Evolutionary conservation across 1,140 invertebrate species (phyloP).

Genomic region (Drosophila navojoa): DNA sequence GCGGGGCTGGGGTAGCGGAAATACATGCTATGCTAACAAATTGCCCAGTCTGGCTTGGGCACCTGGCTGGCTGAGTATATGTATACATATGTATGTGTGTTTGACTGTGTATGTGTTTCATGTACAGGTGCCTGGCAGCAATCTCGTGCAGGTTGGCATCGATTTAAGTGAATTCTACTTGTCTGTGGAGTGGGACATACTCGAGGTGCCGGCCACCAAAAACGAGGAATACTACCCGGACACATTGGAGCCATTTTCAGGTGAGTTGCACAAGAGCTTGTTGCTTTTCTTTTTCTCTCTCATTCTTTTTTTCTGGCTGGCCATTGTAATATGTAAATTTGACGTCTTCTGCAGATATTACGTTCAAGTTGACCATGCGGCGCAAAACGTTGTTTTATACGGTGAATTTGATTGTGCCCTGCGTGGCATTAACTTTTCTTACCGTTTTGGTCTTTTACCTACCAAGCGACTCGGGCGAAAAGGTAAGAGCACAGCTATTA

Average conservation of each 20-base stretch:
- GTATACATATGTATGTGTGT: background rate
- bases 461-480: conserved; percentile 97
- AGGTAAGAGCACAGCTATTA: conserved; percentile 85
- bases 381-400: conserved; percentile 96
- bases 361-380: conserved; percentile 97
- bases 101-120: background rate
- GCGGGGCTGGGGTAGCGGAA: background rate
- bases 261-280: conserved; percentile 81
- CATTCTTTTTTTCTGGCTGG: background rate
- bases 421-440: conserved; percentile 95
- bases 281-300: no score
- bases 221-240: conserved; percentile 97
- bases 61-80: background rate
- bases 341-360: conserved; percentile 89
- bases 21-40: conserved; percentile 18
- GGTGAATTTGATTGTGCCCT: conserved; percentile 95
- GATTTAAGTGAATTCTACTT: conserved; percentile 96
- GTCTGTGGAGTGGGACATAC: conserved; percentile 98
- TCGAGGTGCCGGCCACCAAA: conserved; percentile 92
- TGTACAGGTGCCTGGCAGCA: conserved; percentile 87
- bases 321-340: conserved; percentile 1
- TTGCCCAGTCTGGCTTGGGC: conserved; percentile 6
- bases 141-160: conserved; percentile 92
- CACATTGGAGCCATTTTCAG: conserved; percentile 92
- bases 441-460: conserved; percentile 98